Evolutionary conservation across 1,140 invertebrate species (phyloP).

Genomic region (Zaprionus vittiger): DNA sequence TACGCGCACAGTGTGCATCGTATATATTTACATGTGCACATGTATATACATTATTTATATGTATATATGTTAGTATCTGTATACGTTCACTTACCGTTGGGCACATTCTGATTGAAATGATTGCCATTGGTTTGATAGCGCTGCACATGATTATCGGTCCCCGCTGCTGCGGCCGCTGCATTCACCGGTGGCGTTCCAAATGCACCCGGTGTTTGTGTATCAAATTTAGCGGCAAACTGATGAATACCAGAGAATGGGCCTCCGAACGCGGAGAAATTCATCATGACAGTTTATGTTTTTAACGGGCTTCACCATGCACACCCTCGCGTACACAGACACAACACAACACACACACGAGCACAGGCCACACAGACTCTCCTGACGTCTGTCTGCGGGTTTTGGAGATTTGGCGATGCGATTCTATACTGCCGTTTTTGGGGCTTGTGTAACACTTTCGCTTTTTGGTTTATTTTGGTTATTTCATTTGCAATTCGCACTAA

Average conservation of each 20-base stretch:
- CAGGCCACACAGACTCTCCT: conserved; percentile 18
- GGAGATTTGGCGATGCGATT: conserved; percentile 13
- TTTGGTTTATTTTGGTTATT: conserved; percentile 44
- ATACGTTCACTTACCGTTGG: conserved; percentile 78
- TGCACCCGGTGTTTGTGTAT: conserved; percentile 80
- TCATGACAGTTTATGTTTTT: conserved; percentile 68
- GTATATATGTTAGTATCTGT: conserved; percentile 37
- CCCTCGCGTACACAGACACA: conserved; percentile 16
- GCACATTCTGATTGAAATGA: conserved; percentile 84
- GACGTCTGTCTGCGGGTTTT: conserved; percentile 18
- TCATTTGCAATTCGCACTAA: conserved; percentile 43
- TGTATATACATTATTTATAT: conserved; percentile 26
- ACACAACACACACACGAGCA: conserved; percentile 14
- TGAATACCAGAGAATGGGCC: conserved; percentile 84
- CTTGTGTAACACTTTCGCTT: conserved; percentile 65
- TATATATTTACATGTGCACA: conserved; percentile 5
- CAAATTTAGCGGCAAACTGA: conserved; percentile 84
- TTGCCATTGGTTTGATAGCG: conserved; percentile 84
- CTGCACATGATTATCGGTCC: conserved; percentile 82
- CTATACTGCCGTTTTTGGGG: conserved; percentile 29
- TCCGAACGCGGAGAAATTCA: conserved; percentile 84
- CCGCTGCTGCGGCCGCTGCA: conserved; percentile 72
- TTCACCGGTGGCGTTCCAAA: conserved; percentile 79
- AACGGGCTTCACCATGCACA: conserved; percentile 38
- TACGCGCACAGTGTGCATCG: conserved; percentile 24